Conservation (phyloP, 2,797 vertebrate species). For the Myripristis jacobus region DNA sequence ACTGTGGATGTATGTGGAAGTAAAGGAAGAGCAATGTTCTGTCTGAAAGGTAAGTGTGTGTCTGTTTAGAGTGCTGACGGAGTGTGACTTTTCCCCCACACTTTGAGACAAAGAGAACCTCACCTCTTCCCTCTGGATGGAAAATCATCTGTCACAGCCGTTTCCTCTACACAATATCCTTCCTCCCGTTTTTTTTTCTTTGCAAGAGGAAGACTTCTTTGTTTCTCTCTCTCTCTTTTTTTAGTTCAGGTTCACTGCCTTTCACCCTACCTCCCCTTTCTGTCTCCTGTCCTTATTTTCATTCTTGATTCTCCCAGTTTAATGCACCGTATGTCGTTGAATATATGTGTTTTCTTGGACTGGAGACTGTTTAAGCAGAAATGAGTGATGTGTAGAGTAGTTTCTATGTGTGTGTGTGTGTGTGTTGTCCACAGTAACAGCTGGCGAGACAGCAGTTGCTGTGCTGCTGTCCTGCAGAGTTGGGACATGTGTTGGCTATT, state of each 20-base stretch:
- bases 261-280: conserved; percentile 22
- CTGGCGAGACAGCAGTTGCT: conserved; percentile 69
- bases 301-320: conserved; percentile 2
- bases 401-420: neutral
- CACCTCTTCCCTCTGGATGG: conserved; percentile 56
- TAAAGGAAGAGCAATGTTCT: conserved; percentile 87
- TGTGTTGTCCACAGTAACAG: conserved; percentile 60
- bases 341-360: conserved; percentile 1
- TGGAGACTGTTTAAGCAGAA: neutral
- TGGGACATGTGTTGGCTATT: conserved; percentile 65
- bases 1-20: conserved; percentile 48
- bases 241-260: conserved; percentile 49
- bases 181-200: conserved; percentile 55
- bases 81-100: conserved; percentile 43
- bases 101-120: conserved; percentile 77
- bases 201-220: conserved; percentile 31
- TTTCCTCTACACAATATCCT: conserved; percentile 53
- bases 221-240: conserved; percentile 41
- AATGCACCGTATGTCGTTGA: neutral
- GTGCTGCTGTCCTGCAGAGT: conserved; percentile 63
- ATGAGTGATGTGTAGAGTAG: conserved; percentile 9
- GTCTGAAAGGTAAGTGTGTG: conserved; percentile 90
- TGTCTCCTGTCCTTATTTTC: neutral
- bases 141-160: conserved; percentile 56
- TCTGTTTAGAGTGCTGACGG: conserved; percentile 7